Base-by-base conservation (phyloP, 2,113 vertebrate species). In the Chascanopsetta lugubris region DNA sequence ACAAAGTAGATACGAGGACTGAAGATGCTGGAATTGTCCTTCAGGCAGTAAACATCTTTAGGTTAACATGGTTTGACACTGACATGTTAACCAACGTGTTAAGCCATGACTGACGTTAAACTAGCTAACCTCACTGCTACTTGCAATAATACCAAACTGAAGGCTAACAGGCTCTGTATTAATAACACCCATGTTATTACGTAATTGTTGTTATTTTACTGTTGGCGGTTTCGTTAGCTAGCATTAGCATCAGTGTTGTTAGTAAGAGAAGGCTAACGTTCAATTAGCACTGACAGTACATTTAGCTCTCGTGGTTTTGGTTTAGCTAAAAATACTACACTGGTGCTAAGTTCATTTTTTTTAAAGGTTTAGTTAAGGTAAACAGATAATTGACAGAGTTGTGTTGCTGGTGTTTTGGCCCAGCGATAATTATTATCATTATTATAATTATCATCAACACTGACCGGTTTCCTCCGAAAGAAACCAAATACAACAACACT, bases 401-500 rank as follows among this genome's bases (percentile, higher is more conserved):
- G 20, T 40, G 36, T 2, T 56, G 46, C 8, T 54, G 61, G 1
- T 55, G n/a, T 8, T 79, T 7, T n/a, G 74, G 58, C 62, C 30
- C 60, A 69, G 70, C 58, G 34, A 38, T 38, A 15, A 11, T 36
- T 36, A 3, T 36, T 3, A 12, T 36, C 69, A 53, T 62, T 61
- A 15, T 6, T 15, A 24, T 38, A 15, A 11, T 36, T 36, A 3
- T 36, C 2, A 12, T 36, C 69, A 53, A 24, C 5, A 21, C 12
- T 1, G 11, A 15, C 9, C 24, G n/a, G 30, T 47, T 15, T 38
- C 12, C 34, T 38, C 34, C 4, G 12, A 29, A 65, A 5, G 7
- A 18, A 62, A 8, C 50, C 26, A 2, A 69, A 57, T n/a, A 50
- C 20, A 55, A 70, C 55, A 70, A 22, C 43, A 79, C 87, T 87